Evolutionary conservation across 2,113 vertebrate genomes (phyloP).

Genomic region (Colossoma macropomum): DNA sequence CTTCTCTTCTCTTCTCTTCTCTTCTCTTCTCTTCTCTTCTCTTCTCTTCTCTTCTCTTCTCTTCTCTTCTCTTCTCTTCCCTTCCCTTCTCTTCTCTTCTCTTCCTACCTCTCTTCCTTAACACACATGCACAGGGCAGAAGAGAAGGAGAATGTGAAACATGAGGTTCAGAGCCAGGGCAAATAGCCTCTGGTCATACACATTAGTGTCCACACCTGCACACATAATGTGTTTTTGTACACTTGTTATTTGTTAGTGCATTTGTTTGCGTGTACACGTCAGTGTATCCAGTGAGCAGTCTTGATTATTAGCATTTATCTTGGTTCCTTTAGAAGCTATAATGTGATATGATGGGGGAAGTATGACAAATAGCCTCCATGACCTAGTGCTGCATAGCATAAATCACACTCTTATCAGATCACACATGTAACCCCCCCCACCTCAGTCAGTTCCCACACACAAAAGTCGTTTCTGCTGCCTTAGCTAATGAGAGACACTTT

Average conservation of each 20-base stretch:
- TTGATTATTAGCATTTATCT: conserved; percentile 28
- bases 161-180: not conserved
- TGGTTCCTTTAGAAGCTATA: conserved; percentile 24
- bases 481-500: not conserved
- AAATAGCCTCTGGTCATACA: not conserved
- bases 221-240: not conserved
- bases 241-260: not conserved
- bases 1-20: not conserved
- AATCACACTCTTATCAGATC: conserved; percentile 48
- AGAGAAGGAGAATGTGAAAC: not conserved
- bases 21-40: not conserved
- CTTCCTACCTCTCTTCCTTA: not conserved
- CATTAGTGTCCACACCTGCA: not conserved
- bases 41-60: not conserved
- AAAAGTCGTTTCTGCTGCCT: not conserved
- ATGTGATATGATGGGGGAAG: conserved; percentile 36
- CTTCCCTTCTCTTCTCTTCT: not conserved
- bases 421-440: conserved; percentile 20
- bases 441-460: conserved; percentile 13
- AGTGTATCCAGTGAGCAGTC: conserved; percentile 2
- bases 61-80: not conserved
- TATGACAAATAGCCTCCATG: conserved; percentile 37
- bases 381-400: conserved; percentile 28
- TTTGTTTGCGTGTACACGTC: not conserved
- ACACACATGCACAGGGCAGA: not conserved